Evolutionary conservation across 2,888 invertebrate species (phyloP).

Genomic region (Chalcosyrphus nemorum): DNA sequence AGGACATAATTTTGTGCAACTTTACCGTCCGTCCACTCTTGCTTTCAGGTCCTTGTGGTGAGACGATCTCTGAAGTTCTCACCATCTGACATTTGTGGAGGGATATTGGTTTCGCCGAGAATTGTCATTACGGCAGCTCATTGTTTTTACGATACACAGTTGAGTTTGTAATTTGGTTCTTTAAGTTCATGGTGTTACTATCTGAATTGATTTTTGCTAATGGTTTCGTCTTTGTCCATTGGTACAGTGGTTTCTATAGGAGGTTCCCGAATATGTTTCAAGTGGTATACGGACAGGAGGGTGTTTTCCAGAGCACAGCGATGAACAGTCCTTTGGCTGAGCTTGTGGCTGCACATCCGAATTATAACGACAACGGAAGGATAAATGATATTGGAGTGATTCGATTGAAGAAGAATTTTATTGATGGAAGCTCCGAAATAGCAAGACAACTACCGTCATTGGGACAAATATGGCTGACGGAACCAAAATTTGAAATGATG

Average conservation of each 20-base stretch:
- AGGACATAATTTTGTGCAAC: slow-evolving; percentile 8
- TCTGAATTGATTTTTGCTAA: slow-evolving; percentile 14
- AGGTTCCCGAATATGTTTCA: slow-evolving; percentile 22
- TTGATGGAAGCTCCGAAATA: background rate
- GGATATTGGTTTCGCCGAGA: slow-evolving; percentile 34
- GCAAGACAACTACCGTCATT: slow-evolving; percentile 1
- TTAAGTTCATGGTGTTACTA: background rate
- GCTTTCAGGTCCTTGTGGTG: slow-evolving; percentile 36
- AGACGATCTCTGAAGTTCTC: background rate
- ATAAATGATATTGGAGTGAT: slow-evolving; percentile 34
- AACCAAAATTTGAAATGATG: slow-evolving; percentile 9
- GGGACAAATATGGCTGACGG: background rate
- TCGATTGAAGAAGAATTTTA: background rate
- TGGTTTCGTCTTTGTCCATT: slow-evolving; percentile 1
- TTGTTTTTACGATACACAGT: slow-evolving; percentile 51
- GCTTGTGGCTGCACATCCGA: slow-evolving; percentile 16
- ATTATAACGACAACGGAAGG: slow-evolving; percentile 10
- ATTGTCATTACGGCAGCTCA: slow-evolving; percentile 58
- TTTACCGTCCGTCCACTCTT: background rate
- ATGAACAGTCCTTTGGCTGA: background rate
- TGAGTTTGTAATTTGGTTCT: slow-evolving; percentile 20
- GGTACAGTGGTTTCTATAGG: slow-evolving; percentile 25
- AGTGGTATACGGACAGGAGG: background rate
- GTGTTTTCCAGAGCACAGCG: background rate
- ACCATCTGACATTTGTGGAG: slow-evolving; percentile 15